Base-by-base conservation (phyloP, 2,113 vertebrate species). In the Clarias macrocephalus region DNA sequence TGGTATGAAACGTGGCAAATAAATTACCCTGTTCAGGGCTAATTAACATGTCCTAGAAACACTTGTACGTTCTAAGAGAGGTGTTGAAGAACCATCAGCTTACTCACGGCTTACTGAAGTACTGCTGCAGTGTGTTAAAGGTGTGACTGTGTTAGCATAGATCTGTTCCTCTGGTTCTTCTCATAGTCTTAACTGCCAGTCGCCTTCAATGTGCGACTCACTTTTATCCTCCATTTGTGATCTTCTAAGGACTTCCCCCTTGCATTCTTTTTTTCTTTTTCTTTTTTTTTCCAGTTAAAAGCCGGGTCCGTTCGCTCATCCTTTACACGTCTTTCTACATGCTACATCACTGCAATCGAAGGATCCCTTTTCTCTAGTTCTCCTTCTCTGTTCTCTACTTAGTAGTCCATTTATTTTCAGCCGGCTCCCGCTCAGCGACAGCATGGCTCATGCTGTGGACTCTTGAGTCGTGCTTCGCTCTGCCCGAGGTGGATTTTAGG, bases 401-500 rank as follows among this genome's bases (percentile, higher is more conserved):
- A 48, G 28, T 54, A 57, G 85, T 79, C 65, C 81, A 63, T 79
- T 82, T 84, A 65, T 65, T 80, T 73, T 65, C 79, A 57, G 83
- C 54, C n/a, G 15, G 8, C 37, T 79, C 56, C 86, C 82, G 82
- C 62, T 87, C 85, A 23, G 83, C 70, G 85, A 54, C 88, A 88
- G 86, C 18, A 7, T 25, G 80, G 16, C 28, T 81, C 68, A 83
- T 37, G 30, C 83, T 21, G 72, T 88, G 83, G 83, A 80, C 87
- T 89, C 83, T 88, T 85, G 82, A 54, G 73, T 59, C 60, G 62
- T 79, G 60, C 75, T 79, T 72, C 21, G 57, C 76, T 83, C 86
- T 89, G 85, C 72, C 85, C 70, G 80, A 84, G 82, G 85, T 87
- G 88, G 90, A 88, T 91, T 88, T 88, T 80, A 68, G 70, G 57